These are phyloP conservation scores for Lomographa bimaculata DNA, from an alignment of 2,888 invertebrate species.

Conservation along the genomic window DNA sequence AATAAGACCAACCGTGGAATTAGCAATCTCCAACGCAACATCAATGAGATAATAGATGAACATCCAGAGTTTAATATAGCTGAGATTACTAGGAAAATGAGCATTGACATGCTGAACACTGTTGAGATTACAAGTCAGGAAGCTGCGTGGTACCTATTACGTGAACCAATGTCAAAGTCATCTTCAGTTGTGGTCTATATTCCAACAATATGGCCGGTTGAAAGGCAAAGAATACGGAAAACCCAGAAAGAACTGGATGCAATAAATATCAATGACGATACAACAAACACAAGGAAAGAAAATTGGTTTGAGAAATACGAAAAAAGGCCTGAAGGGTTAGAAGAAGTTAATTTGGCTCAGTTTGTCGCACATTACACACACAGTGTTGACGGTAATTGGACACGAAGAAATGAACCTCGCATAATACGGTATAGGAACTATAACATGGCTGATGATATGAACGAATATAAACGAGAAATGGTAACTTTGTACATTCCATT, in stretches of 20 bases:
- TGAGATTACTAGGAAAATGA: no score
- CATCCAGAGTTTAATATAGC: no score
- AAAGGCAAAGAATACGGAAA: background rate
- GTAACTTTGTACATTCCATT: background rate
- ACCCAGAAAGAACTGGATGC: no score
- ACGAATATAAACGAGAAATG: slow-evolving; percentile 2
- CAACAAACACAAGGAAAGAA: no score
- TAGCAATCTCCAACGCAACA: background rate
- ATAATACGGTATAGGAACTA: background rate
- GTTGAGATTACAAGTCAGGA: background rate
- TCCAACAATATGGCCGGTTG: background rate
- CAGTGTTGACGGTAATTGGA: no score
- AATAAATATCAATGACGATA: no score
- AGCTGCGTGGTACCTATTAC: background rate
- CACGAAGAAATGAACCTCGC: background rate
- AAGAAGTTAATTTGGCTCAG: no score
- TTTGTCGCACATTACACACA: no score
- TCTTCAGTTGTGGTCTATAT: background rate
- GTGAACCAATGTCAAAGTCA: background rate
- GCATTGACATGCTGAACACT: no score
- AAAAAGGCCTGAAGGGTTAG: no score
- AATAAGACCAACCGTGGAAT: background rate
- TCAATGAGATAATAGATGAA: no score
- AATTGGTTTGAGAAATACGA: no score
- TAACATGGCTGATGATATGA: background rate